Evolutionary conservation across 2,888 invertebrate genomes (phyloP), one percentile per base, ranked within the genome.

Genomic region (Hypena proboscidalis): DNA sequence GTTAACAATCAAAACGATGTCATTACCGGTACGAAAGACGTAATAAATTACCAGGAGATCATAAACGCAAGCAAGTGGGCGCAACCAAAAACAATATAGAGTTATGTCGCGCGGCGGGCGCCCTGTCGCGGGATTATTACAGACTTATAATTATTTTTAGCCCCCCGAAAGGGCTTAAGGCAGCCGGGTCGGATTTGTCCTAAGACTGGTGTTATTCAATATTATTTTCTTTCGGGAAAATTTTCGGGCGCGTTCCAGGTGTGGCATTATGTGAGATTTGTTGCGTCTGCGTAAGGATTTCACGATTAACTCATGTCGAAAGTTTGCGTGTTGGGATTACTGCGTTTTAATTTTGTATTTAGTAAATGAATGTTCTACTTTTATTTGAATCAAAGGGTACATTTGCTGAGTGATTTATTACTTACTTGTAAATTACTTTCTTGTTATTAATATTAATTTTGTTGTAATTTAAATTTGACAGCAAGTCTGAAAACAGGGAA

Each of bases 131-230:
- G 67, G 76, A 78, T 78, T 77, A 78, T 68, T 54, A 62, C 57
- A 58, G 74, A 64, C 67, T 76, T 74, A 74, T 76, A 76, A 76
- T 77, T 76, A 77, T 77, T 76, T 76, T 75, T 75, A 77, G 77
- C 85, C 86, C 85, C 81, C 75, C 62, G 71, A 72, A 77, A 77
- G 77, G 84, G 86, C 86, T 88, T 86, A 85, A 72, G 80, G 84
- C 81, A 58, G 80, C 80, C 74, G 74, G 77, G 83, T 74, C 74
- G 89, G 87, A 86, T 90, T 88, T 85, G 85, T 80, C 69, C 70
- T 74, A 72, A 77, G 78, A 65, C 78, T 70, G 75, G 72, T 83
- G 83, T 85, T 87, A 86, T 86, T 86, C 86, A 88, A 90, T 90
- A 90, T 89, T 85, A 87, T 87, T 86, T 64, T 83, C 84, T 79